Evolutionary conservation across 2,888 invertebrate species (phyloP), one percentile per base, ranked within the genome.

Genomic region (Phania funesta): DNA sequence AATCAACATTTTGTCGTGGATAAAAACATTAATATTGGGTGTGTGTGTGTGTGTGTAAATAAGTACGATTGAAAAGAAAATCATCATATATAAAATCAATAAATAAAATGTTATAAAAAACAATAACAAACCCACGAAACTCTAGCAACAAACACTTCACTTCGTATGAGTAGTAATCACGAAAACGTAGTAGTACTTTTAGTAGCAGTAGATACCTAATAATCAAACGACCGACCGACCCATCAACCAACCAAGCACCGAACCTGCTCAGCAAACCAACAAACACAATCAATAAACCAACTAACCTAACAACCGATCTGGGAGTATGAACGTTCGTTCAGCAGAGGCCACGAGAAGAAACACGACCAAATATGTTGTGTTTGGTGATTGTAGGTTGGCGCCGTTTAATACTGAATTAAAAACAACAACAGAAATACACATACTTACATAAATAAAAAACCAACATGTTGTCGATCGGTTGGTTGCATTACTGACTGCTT

Each of bases 281-380:
- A 58, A 48, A 41, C 52, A 58, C 44, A 64, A 29, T 71, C 70
- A 75, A 80, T 68, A 76, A 71, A 60, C 75, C 70, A 75, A 67
- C 76, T 54, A 73, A 81, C 71, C 67, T 38, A 67, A 67, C 76
- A 62, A 76, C 80, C 65, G 71, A 78, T 65, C 50, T 24, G 48
- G 13, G 22, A 29, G 62, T 54, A 64, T 41, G 48, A 58, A 64
- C 16, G 64, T 38, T 65, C 58, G 50, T 50, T 71, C 56, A 50
- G 29, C n/a, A 32, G 29, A 58, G 62, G 24, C 71, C 41, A 65
- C 56, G 26, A 48, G 29, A 71, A 41, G 58, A n/a, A n/a, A n/a
- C n/a, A 50, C 18, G 41, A 50, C 68, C 18, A 16, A 65, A 58
- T 41, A 58, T 65, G 58, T 74, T 82, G 56, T 65, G 81, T 78